Conservation (phyloP, 2,113 vertebrate species). For the Ramphastos sulfuratus region DNA sequence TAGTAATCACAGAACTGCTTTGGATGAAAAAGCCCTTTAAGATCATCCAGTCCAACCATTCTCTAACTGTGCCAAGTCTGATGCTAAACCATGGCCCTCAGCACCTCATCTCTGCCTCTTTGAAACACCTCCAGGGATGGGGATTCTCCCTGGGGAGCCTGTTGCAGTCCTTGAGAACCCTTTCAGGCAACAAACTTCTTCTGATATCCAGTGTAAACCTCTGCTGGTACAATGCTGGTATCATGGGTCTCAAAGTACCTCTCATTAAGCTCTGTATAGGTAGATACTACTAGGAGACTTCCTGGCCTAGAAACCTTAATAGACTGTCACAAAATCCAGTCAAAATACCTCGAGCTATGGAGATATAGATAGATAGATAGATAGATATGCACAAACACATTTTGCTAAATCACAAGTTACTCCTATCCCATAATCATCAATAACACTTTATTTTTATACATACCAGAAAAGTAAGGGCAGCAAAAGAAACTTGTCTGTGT, state of each 20-base stretch:
- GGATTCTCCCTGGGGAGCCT: too few relatives aligned
- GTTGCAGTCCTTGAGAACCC: too few relatives aligned
- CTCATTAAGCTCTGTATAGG: not conserved
- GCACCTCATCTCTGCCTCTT: too few relatives aligned
- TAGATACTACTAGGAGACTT: not conserved
- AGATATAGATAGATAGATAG: not conserved
- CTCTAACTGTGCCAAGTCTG: too few relatives aligned
- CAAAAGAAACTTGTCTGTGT: slow-evolving; percentile 74
- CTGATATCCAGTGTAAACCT: too few relatives aligned
- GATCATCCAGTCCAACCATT: too few relatives aligned
- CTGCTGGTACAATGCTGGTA: not conserved
- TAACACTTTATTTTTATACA: slow-evolving; percentile 36
- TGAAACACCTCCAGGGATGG: too few relatives aligned
- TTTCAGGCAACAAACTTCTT: too few relatives aligned
- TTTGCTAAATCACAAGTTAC: not conserved
- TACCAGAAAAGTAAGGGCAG: slow-evolving; percentile 81
- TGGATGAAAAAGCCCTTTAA: too few relatives aligned
- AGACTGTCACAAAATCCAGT: not conserved
- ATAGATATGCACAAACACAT: not conserved
- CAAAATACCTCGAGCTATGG: not conserved
- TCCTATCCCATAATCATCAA: not conserved
- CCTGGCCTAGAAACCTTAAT: not conserved
- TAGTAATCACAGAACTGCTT: not conserved
- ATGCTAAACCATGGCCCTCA: too few relatives aligned
- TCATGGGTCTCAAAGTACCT: not conserved